A percentile compares a stretch with the other conserved stretches of the same genome.
Evolutionary conservation across 1,140 invertebrate species (phyloP).

Genomic region (Coenobita brevimanus): DNA sequence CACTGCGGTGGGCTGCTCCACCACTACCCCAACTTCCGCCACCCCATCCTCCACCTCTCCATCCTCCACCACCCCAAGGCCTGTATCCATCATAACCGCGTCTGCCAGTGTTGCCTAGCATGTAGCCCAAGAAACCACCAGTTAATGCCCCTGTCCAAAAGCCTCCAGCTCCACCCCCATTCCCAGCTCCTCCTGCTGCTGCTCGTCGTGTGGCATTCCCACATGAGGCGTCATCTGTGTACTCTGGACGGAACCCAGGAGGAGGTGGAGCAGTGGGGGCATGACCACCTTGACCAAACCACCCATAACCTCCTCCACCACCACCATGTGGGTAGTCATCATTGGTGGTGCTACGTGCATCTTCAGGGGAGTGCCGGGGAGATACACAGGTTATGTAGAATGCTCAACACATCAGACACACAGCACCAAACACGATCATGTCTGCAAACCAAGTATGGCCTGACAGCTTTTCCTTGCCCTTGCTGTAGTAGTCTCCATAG

Average conservation of each 20-base stretch:
- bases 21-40: neutral
- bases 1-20: slow-evolving; percentile 27
- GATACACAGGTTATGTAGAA: slow-evolving; percentile 75
- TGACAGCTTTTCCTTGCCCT: slow-evolving; percentile 29
- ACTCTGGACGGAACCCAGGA: neutral
- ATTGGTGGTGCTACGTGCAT: slow-evolving; percentile 56
- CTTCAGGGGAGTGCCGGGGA: slow-evolving; percentile 16
- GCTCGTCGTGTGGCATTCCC: slow-evolving; percentile 25
- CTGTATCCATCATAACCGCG: slow-evolving; percentile 40
- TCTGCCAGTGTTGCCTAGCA: slow-evolving; percentile 73
- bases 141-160: slow-evolving; percentile 77
- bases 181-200: slow-evolving; percentile 1
- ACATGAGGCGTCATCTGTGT: slow-evolving; percentile 58
- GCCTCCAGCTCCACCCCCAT: slow-evolving; percentile 72
- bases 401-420: slow-evolving; percentile 73
- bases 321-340: slow-evolving; percentile 65
- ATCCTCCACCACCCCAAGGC: too few species aligned
- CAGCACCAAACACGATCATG: slow-evolving; percentile 71
- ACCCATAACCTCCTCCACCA: slow-evolving; percentile 53
- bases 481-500: slow-evolving; percentile 55
- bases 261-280: slow-evolving; percentile 27
- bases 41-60: slow-evolving; percentile 45
- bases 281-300: slow-evolving; percentile 38
- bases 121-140: slow-evolving; percentile 76
- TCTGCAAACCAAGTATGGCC: slow-evolving; percentile 68